phyloP scores from a whole-genome alignment of 2,113 vertebrate species.

The Zeus faber region DNA sequence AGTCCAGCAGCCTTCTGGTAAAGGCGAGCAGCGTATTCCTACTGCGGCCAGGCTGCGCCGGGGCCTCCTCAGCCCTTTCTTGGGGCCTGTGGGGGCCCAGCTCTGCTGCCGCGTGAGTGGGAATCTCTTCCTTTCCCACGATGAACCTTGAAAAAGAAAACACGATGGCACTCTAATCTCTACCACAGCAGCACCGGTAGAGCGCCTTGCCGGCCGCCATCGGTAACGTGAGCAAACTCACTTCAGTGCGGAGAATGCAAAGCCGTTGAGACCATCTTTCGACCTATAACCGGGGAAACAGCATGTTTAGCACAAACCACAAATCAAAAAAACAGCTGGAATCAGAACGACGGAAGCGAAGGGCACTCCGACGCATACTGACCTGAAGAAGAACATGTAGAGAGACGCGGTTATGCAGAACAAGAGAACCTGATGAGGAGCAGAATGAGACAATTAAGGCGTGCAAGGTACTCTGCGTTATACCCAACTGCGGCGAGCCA shows the following conservation, averaged over 20 bases:
- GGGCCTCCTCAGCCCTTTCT: slow-evolving; percentile 65
- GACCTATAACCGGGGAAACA: slow-evolving; percentile 77
- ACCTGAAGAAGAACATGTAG: slow-evolving; percentile 81
- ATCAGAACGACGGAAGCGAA: neutral
- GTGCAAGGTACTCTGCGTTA: no score
- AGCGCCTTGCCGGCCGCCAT: neutral
- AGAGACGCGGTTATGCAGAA: slow-evolving; percentile 76
- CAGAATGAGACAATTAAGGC: no score
- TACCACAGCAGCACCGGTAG: neutral
- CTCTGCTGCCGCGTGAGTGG: slow-evolving; percentile 83
- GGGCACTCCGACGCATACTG: slow-evolving; percentile 16
- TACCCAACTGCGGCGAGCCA: no score
- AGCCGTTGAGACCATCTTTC: slow-evolving; percentile 96
- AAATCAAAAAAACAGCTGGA: no score
- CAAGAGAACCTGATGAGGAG: slow-evolving; percentile 66
- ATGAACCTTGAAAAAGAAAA: slow-evolving; percentile 81
- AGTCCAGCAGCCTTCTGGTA: slow-evolving; percentile 82
- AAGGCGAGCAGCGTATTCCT: slow-evolving; percentile 68
- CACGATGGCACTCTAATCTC: neutral
- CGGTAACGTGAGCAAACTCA: slow-evolving; percentile 67
- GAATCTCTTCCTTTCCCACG: slow-evolving; percentile 95
- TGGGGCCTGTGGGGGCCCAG: slow-evolving; percentile 51
- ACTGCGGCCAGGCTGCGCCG: slow-evolving; percentile 54
- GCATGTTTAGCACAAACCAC: no score
- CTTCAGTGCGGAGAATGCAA: slow-evolving; percentile 96